phyloP scores from a whole-genome alignment of 2,113 vertebrate species.

The Pelecanoides urinatrix region DNA sequence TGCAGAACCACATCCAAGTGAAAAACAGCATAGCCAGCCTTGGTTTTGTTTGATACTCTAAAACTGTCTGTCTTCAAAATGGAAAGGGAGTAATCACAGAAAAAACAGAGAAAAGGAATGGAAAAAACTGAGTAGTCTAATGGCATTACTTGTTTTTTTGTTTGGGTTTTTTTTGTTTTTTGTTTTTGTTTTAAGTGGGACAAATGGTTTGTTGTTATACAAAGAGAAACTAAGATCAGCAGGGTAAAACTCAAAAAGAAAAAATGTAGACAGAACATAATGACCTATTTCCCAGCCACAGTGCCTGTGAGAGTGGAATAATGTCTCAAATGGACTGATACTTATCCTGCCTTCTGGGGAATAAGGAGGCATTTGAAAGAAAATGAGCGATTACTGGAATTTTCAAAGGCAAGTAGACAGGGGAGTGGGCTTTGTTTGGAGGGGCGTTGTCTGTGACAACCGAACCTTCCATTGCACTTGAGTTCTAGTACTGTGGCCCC shows the following conservation, averaged over 20 bases:
- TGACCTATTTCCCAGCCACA: not conserved
- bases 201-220: not conserved
- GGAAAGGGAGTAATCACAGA: not conserved
- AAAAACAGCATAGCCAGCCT: not conserved
- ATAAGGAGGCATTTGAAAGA: not conserved
- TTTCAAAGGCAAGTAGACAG: not conserved
- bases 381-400: not conserved
- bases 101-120: not conserved
- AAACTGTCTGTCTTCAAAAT: not conserved
- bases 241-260: not conserved
- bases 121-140: not conserved
- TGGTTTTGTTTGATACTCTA: not conserved
- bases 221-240: not conserved
- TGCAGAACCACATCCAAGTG: not conserved
- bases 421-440: not conserved
- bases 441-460: not conserved
- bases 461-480: not conserved
- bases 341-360: not conserved
- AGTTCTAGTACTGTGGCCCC: not conserved
- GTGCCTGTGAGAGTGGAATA: not conserved
- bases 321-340: not conserved
- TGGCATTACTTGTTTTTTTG: not conserved
- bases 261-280: not conserved
- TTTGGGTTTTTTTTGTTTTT: no score
- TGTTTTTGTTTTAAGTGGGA: not conserved